These are phyloP conservation scores for Decapterus maruadsi DNA, from an alignment of 2,797 vertebrate species.

Conservation along the genomic window DNA sequence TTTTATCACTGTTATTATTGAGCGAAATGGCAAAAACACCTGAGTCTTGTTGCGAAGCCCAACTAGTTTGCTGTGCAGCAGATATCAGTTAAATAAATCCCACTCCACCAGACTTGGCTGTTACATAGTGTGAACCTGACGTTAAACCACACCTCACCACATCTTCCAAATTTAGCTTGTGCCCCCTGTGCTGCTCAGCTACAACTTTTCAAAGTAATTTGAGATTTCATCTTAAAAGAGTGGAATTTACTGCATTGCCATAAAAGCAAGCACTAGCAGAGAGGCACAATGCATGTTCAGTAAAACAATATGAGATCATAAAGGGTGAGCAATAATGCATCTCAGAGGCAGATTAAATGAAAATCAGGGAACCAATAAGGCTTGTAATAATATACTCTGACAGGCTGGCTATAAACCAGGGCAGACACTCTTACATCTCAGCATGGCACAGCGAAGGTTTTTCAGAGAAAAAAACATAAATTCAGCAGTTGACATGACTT, in stretches of 20 bases:
- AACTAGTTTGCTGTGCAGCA: conserved; percentile 34
- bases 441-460: conserved; percentile 41
- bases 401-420: conserved; percentile 77
- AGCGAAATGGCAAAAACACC: conserved; percentile 50
- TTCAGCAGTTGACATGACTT: conserved; percentile 15
- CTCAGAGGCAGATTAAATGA: conserved; percentile 86
- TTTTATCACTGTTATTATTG: conserved; percentile 50
- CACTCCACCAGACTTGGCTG: conserved; percentile 25
- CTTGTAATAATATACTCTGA: conserved; percentile 86
- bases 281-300: conserved; percentile 87
- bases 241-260: conserved; percentile 82
- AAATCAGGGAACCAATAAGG: conserved; percentile 89
- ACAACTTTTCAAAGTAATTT: conserved; percentile 75
- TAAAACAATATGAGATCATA: conserved; percentile 91
- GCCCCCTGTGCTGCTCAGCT: conserved; percentile 51
- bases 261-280: conserved; percentile 83
- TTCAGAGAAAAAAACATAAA: conserved; percentile 45
- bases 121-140: conserved; percentile 39
- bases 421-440: conserved; percentile 64
- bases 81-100: conserved; percentile 57
- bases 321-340: conserved; percentile 86
- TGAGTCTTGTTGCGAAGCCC: conserved; percentile 51
- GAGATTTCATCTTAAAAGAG: conserved; percentile 82
- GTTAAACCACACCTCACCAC: conserved; percentile 39
- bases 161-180: conserved; percentile 59